Evolutionary conservation across 2,888 invertebrate species (phyloP).

Genomic region (Rhabditoides inermis): DNA sequence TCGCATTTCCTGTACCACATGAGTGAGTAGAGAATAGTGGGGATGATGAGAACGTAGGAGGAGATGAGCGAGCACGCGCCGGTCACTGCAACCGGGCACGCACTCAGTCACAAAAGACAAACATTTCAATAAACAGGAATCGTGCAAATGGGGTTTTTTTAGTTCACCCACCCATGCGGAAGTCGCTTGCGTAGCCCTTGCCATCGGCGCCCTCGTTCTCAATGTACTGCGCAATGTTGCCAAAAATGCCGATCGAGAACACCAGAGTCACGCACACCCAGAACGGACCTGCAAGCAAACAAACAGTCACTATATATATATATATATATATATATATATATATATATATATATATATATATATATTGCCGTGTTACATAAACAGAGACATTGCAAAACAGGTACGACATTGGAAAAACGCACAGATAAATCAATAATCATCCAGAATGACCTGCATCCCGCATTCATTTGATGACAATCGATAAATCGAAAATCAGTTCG

Average conservation of each 20-base stretch:
- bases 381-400: no score
- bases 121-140: neutral
- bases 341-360: no score
- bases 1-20: conserved; percentile 69
- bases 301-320: no score
- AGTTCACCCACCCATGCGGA: conserved; percentile 63
- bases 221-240: conserved; percentile 83
- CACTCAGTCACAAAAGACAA: no score
- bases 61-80: conserved; percentile 82
- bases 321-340: no score
- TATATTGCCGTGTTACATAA: no score
- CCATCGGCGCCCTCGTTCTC: conserved; percentile 64
- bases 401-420: no score
- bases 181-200: conserved; percentile 82
- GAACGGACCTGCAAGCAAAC: conserved; percentile 66
- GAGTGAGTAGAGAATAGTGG: conserved; percentile 73
- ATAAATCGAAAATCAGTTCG: no score
- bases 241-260: conserved; percentile 84
- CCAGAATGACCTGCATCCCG: neutral
- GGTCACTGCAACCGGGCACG: conserved; percentile 61
- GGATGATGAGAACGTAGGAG: conserved; percentile 77
- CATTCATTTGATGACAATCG: neutral
- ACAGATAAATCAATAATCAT: no score
- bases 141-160: neutral
- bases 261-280: conserved; percentile 90